Percentiles rank a stretch among this genome's conserved stretches.
phyloP scores from a whole-genome alignment of 1,140 invertebrate species.

The Solenopsis fugax region DNA sequence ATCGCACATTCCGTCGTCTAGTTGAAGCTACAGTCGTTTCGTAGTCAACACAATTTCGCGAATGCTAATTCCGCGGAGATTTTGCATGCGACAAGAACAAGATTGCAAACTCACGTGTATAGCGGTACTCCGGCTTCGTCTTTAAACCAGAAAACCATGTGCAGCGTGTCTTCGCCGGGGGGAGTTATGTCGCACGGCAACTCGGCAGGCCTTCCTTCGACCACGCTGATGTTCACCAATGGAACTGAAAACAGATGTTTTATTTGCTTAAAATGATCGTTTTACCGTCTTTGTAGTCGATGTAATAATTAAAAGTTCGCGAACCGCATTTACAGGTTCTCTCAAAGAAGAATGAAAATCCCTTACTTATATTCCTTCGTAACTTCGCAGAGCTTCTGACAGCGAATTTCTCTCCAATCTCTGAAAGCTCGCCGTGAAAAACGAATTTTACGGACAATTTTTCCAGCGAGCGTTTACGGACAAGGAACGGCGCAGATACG shows the following conservation, averaged over 20 bases:
- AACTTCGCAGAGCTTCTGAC: not conserved
- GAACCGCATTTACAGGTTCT: no score
- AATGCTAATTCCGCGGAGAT: slow-evolving; percentile 23
- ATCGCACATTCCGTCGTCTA: not conserved
- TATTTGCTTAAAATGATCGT: not conserved
- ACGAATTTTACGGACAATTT: slow-evolving; percentile 47
- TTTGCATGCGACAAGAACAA: slow-evolving; percentile 31
- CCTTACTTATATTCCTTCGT: not conserved
- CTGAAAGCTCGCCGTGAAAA: not conserved
- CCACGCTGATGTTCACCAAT: slow-evolving; percentile 92
- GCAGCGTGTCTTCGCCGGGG: slow-evolving; percentile 92
- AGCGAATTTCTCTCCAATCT: slow-evolving; percentile 7
- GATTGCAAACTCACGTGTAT: slow-evolving; percentile 91
- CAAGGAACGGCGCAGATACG: slow-evolving; percentile 8
- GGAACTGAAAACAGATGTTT: slow-evolving; percentile 87
- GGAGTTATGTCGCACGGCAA: slow-evolving; percentile 95
- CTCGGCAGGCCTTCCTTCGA: slow-evolving; percentile 93
- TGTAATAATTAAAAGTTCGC: not conserved
- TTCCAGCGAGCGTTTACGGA: slow-evolving; percentile 2
- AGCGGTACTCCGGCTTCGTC: slow-evolving; percentile 94
- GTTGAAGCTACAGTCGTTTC: not conserved
- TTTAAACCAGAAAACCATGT: slow-evolving; percentile 96
- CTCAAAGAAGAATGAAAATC: not conserved
- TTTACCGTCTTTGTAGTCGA: not conserved
- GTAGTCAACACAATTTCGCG: slow-evolving; percentile 20